Evolutionary conservation across 2,797 vertebrate species (phyloP), one percentile per base, ranked within the genome.

Genomic region (Anniella stebbinsi): DNA sequence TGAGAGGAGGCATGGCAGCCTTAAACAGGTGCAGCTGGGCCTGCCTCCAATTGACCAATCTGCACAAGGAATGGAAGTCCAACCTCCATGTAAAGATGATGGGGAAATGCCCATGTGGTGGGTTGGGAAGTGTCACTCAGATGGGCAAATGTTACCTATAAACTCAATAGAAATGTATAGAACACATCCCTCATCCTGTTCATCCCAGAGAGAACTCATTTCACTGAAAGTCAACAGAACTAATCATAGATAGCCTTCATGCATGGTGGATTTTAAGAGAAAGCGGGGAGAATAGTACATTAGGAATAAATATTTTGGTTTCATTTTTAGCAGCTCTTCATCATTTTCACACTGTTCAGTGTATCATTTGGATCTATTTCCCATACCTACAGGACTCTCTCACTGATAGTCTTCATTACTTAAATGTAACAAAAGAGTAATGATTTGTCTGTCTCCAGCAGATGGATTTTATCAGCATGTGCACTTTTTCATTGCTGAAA

Each of bases 381-480:
- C 45, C 17, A 2, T 11, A 91, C 84, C 75, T 82, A 83, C 84
- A 94, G 86, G 91, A 90, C 3, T 66, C 66, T 75, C 88, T 88
- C 12, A 1, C 36, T 89, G 86, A 86, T 77, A 77, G 82, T 81
- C 86, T 91, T 94, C 63, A 89, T 92, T 89, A 76, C 81, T 91
- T 88, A 84, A 90, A 81, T 88, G 88, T 87, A 87, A 67, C 78
- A 90, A 38, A 73, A 28, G 57, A 36, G 0, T 81, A 92, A 87
- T 45, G 89, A 80, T 92, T 88, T 81, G 21, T 87, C 78, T 86
- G 0, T 57, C 90, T 88, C 18, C 54, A 92, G 91, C 25, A 88
- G 89, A 80, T 30, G 54, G 76, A 92, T 93, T 95, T 91, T 93
- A 87, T 84, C 63, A 92, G 75, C 54, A 81, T 41, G 75, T 87